Evolutionary conservation across 2,113 vertebrate genomes (phyloP).

Genomic region (Lamprologus callipterus): DNA sequence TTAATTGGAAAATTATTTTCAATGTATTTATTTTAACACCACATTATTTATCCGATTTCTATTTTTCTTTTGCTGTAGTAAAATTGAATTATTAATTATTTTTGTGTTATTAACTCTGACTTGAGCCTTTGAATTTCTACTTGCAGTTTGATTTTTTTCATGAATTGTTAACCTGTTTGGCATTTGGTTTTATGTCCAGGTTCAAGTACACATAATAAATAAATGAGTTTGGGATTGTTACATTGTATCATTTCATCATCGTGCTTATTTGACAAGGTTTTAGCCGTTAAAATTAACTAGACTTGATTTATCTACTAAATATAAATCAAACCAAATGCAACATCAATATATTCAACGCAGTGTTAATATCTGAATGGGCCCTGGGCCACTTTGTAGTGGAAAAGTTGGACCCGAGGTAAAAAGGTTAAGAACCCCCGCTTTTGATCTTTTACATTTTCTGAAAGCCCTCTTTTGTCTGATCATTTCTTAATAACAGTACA

Average conservation of each 20-base stretch:
- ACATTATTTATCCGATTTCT: background rate
- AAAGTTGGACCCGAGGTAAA: background rate
- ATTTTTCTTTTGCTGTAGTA: background rate
- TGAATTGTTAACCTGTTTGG: background rate
- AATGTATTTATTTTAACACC: background rate
- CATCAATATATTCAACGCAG: background rate
- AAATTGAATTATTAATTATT: background rate
- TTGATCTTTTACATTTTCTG: background rate
- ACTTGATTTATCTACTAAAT: accelerated
- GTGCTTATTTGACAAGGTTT: background rate
- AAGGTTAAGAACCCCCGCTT: accelerated
- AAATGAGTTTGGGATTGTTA: background rate
- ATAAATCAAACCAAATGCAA: background rate
- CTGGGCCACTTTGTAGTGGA: background rate
- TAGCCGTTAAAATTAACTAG: accelerated
- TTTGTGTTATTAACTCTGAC: background rate
- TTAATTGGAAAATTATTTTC: background rate
- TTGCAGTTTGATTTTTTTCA: background rate
- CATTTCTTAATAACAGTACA: background rate
- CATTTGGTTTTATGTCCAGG: background rate
- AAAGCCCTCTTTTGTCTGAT: background rate
- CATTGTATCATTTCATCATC: background rate
- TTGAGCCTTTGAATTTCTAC: background rate
- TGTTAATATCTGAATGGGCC: background rate
- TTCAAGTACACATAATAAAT: background rate